Base-by-base conservation (phyloP, 2,888 invertebrate species). In the Zele albiditarsus region DNA sequence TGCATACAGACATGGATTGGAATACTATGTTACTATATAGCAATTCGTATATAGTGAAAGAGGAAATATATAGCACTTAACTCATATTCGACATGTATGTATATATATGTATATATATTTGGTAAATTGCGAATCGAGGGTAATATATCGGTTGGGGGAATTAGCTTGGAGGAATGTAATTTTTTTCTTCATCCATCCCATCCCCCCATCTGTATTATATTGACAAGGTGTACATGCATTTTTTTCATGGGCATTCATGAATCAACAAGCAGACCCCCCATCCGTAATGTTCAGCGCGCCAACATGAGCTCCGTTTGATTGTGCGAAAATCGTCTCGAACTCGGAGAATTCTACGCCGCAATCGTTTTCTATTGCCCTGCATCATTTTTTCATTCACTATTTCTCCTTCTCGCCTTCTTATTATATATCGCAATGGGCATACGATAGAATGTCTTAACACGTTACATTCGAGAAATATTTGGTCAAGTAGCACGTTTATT, bases 291-390 rank as follows among this genome's bases (percentile, higher is more conserved):
- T 42, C 27, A 14, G 31, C 57, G 70, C 65, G 28, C 27, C 70
- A 63, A 16, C 16, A 33, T n/a, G 57, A 68, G 31, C 46, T 16
- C 10, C 23, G 28, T 16, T 57, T 67, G 60, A 28, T 31, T 71
- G 74, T 74, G 74, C 74, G 74, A 74, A 73, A 73, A 31, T 68
- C 8, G 68, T 62, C 28, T 46, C 53, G 12, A 6, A 42, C n/a
- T 53, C 23, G 3, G 20, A 53, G 2, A 42, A 42, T 42, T 42
- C 12, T 42, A 60, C 27, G 16, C 27, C 12, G 16, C 3, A 27
- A 60, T 28, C 3, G n/a, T 63, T n/a, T 33, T 63, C 16, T 33
- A 31, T 20, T 31, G n/a, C 38, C 23, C n/a, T 20, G 27, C n/a
- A n/a, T 12, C 2, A 27, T 62, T 14, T 5, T 62, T 20, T 20